phyloP scores from a whole-genome alignment of 2,797 vertebrate genomes.

The Clarias laeviceps region DNA sequence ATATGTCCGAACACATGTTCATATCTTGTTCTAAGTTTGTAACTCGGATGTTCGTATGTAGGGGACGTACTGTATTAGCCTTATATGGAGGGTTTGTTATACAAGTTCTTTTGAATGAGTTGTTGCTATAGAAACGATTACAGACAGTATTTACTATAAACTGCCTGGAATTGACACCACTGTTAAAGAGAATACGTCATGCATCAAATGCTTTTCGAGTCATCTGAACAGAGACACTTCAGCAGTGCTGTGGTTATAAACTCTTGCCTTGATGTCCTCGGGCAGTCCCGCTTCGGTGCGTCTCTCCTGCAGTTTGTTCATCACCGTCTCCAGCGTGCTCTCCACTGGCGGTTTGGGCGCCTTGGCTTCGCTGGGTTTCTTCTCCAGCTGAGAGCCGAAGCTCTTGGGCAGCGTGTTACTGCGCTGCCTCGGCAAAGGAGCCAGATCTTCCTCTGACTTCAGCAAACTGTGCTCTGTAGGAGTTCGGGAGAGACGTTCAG shows the following conservation, averaged over 20 bases:
- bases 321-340: conserved; percentile 84
- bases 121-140: conserved; percentile 4
- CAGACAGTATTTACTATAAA: background rate
- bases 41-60: too few relatives aligned
- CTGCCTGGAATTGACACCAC: background rate
- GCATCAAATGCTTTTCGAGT: background rate
- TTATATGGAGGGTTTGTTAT: background rate
- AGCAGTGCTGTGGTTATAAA: background rate
- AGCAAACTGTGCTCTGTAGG: conserved; percentile 86
- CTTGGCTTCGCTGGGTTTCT: conserved; percentile 85
- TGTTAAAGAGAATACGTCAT: background rate
- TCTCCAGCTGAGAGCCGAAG: conserved; percentile 95
- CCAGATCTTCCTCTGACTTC: conserved; percentile 90
- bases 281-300: conserved; percentile 84
- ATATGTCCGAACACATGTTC: too few relatives aligned
- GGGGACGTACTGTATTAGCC: background rate
- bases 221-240: background rate
- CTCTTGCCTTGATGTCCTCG: conserved; percentile 90
- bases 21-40: too few relatives aligned
- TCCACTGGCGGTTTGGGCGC: conserved; percentile 85
- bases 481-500: background rate
- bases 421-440: conserved; percentile 87
- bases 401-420: conserved; percentile 98
- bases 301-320: conserved; percentile 92
- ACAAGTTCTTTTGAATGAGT: background rate